These are phyloP conservation scores for Probosciger aterrimus DNA, from an alignment of 2,113 vertebrate genomes.

Conservation along the genomic window DNA sequence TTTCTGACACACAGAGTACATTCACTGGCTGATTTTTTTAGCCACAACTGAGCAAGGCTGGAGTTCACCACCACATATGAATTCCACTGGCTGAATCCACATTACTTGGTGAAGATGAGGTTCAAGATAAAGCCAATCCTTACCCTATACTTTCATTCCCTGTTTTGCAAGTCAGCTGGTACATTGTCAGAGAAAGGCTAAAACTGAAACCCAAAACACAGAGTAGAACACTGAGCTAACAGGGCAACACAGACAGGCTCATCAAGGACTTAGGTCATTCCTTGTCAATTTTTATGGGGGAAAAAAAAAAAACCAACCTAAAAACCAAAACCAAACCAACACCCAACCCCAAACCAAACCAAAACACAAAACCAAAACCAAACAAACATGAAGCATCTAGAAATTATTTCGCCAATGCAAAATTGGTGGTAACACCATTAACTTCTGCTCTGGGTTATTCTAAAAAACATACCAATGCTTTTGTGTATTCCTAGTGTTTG, in stretches of 20 bases:
- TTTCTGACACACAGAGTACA: neutral
- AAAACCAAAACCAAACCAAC: neutral
- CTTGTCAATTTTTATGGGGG: neutral
- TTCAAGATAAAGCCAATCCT: neutral
- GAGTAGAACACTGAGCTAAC: too few species aligned
- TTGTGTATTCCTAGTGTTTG: neutral
- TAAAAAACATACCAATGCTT: neutral
- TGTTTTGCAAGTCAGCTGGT: neutral
- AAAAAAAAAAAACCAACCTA: neutral
- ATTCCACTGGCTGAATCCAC: neutral
- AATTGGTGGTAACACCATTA: neutral
- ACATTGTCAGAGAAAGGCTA: neutral
- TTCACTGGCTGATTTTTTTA: neutral
- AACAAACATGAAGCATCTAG: neutral
- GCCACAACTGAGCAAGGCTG: neutral
- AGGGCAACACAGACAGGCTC: neutral
- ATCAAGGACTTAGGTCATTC: neutral
- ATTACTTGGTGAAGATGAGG: fast-evolving
- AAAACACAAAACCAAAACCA: neutral
- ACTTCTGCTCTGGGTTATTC: neutral
- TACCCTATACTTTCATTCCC: neutral
- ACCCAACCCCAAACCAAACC: neutral
- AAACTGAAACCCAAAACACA: neutral
- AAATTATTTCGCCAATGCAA: neutral
- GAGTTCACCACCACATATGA: neutral